Base-by-base conservation (phyloP, 2,797 vertebrate genomes). In the Phylloscopus collybita region DNA sequence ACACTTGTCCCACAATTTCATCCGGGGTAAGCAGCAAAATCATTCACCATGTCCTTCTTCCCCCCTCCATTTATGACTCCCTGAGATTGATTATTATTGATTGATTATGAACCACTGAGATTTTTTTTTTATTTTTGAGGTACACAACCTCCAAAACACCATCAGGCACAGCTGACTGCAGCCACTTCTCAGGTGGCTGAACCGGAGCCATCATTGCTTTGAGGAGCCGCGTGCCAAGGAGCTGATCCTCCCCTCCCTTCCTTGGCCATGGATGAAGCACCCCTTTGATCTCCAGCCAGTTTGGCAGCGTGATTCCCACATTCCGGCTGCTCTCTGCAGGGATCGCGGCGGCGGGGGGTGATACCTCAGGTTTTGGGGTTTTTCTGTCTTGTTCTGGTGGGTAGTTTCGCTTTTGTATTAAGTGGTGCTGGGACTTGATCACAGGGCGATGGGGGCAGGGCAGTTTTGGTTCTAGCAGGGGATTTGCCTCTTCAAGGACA, bases 271-370 rank as follows among this genome's bases (percentile, higher is more conserved):
- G 47, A 5, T 45, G 45, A 44, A 61, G 88, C 90, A 66, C 70
- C 54, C 72, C 91, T 83, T 95, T 88, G 69, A 88, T 88, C 51
- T 75, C 82, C 3, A n/a, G 36, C 88, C 88, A 49, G 86, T 83
- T 92, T 84, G 85, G 86, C 75, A 38, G 29, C 21, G 1, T 32
- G 13, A 56, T 88, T 78, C 57, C 32, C 0, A 1, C 32, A 70
- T 61, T 88, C 57, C 11, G 1, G 42, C 49, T 66, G 4, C n/a
- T 42, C 38, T 3, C 2, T 10, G 62, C 11, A 78, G 42, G 9
- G n/a, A 79, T 92, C 83, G 25, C 6, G 32, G 59, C 44, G 69
- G 14, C 13, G 32, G 38, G 22, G 34, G 34, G 34, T 34, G 34
- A 34, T 34, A 34, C 34, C 34, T 34, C 34, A 34, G 34, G 34